Percentiles rank a stretch among this genome's conserved stretches.
phyloP scores from a whole-genome alignment of 2,888 invertebrate species.

The Epistrophe grossulariae region DNA sequence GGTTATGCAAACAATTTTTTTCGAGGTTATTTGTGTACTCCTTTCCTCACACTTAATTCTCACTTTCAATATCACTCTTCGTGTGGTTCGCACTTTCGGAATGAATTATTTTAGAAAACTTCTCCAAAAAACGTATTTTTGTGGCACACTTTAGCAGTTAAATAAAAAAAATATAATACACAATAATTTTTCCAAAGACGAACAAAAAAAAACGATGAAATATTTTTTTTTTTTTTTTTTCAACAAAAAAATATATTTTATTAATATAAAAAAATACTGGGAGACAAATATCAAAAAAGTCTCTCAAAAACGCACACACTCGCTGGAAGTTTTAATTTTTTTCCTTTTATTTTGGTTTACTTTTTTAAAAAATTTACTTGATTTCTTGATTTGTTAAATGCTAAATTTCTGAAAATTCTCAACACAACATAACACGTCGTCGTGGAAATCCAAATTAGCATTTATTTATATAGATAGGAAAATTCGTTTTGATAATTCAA shows the following conservation, averaged over 20 bases:
- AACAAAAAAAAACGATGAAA: slow-evolving; percentile 28
- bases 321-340: slow-evolving; percentile 60
- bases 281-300: slow-evolving; percentile 49
- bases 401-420: slow-evolving; percentile 66
- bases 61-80: slow-evolving; percentile 58
- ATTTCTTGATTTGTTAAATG: slow-evolving; percentile 52
- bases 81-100: slow-evolving; percentile 46
- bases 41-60: slow-evolving; percentile 50
- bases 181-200: slow-evolving; percentile 33
- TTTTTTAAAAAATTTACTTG: not conserved
- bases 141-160: slow-evolving; percentile 56
- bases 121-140: slow-evolving; percentile 51
- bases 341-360: not conserved
- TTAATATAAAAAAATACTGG: slow-evolving; percentile 31
- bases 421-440: slow-evolving; percentile 22
- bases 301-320: slow-evolving; percentile 67
- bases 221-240: slow-evolving; percentile 2
- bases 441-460: slow-evolving; percentile 70
- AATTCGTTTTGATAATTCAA: slow-evolving; percentile 39
- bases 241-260: slow-evolving; percentile 39
- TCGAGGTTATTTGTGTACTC: slow-evolving; percentile 72
- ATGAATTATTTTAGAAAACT: slow-evolving; percentile 29
- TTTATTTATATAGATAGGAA: slow-evolving; percentile 44
- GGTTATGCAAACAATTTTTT: slow-evolving; percentile 76
- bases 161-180: slow-evolving; percentile 36